These are phyloP conservation scores for Calliopsis andreniformis DNA, from an alignment of 1,140 invertebrate species.

Conservation along the genomic window DNA sequence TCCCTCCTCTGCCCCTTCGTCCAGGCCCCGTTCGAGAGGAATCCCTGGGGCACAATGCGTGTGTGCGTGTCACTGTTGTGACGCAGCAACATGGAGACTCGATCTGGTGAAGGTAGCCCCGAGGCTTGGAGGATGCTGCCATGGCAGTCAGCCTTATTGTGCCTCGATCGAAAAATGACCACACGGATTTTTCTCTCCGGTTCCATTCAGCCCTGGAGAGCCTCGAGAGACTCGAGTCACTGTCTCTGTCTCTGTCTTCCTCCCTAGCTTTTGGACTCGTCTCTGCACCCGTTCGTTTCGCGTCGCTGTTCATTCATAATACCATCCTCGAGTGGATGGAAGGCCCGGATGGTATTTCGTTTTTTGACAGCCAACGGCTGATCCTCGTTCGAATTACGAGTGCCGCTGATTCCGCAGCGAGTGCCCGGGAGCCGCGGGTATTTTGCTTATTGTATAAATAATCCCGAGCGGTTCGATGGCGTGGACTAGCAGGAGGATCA, in stretches of 20 bases:
- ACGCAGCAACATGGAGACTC: conserved; percentile 61
- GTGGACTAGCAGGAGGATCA: conserved; percentile 24
- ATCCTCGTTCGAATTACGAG: conserved; percentile 62
- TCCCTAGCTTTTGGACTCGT: conserved; percentile 20
- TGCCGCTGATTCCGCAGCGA: conserved; percentile 22
- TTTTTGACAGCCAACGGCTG: conserved; percentile 67
- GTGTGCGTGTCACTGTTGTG: conserved; percentile 62
- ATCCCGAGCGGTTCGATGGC: conserved; percentile 49
- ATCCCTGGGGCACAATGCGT: conserved; percentile 36
- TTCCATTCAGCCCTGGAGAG: conserved; percentile 70
- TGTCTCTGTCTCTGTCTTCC: conserved; percentile 63
- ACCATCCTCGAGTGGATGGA: conserved; percentile 67
- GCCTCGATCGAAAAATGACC: conserved; percentile 72
- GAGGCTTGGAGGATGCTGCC: conserved; percentile 16
- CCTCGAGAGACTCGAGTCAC: conserved; percentile 71
- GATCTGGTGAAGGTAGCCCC: conserved; percentile 27
- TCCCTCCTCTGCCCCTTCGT: conserved; percentile 23
- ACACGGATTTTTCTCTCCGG: conserved; percentile 73
- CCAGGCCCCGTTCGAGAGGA: too few species aligned
- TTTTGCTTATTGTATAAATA: conserved; percentile 69
- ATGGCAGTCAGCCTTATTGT: conserved; percentile 51
- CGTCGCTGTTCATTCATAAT: conserved; percentile 66
- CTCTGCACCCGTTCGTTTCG: conserved; percentile 43
- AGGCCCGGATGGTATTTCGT: conserved; percentile 75
- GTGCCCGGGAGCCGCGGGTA: conserved; percentile 44